phyloP scores from a whole-genome alignment of 2,888 invertebrate species.

The Ephialtes manifestator region DNA sequence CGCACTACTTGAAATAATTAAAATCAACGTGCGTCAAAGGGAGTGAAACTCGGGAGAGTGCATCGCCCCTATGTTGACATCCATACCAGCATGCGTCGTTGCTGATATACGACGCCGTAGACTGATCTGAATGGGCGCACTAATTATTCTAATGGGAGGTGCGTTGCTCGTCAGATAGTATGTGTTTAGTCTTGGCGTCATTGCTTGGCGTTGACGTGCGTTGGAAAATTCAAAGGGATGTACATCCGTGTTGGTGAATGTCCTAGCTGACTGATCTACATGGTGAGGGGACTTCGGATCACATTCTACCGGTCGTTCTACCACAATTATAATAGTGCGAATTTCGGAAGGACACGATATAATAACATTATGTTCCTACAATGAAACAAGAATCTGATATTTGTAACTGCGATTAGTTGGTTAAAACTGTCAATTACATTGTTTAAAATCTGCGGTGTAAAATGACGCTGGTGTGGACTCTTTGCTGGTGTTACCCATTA shows the following conservation, averaged over 20 bases:
- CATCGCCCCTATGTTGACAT: constrained; percentile 36
- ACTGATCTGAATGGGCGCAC: constrained; percentile 68
- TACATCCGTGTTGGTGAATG: background rate
- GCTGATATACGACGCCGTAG: constrained; percentile 30
- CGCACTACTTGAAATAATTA: constrained; percentile 73
- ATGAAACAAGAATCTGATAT: too few species aligned
- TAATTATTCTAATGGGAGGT: constrained; percentile 82
- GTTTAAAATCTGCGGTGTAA: too few species aligned
- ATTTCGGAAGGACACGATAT: background rate
- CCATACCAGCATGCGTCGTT: constrained; percentile 12
- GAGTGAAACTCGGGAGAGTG: constrained; percentile 36
- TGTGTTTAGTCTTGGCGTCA: constrained; percentile 57
- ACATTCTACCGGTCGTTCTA: background rate
- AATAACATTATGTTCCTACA: background rate
- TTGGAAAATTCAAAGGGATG: constrained; percentile 54
- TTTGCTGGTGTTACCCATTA: too few species aligned
- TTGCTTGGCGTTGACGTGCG: constrained; percentile 48
- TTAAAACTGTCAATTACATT: too few species aligned
- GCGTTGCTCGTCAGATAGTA: constrained; percentile 75
- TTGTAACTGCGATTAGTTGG: too few species aligned
- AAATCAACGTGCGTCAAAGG: constrained; percentile 60
- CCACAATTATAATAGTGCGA: too few species aligned
- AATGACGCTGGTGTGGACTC: too few species aligned
- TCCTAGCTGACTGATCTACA: background rate
- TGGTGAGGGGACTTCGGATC: background rate